phyloP scores from a whole-genome alignment of 2,797 vertebrate genomes.

The Menidia menidia region DNA sequence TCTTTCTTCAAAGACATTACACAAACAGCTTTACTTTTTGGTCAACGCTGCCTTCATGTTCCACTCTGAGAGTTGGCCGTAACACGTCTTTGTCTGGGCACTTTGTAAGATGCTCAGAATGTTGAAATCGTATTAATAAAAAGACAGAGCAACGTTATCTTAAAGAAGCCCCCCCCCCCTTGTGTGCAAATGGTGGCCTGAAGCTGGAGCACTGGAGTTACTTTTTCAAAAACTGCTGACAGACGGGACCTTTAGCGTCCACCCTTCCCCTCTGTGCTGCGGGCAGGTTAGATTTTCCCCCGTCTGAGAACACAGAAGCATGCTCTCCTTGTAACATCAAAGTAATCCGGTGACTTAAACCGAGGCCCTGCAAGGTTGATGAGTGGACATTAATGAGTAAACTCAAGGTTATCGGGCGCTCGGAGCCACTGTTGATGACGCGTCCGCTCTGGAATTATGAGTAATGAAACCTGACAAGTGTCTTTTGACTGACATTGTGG shows the following conservation, averaged over 20 bases:
- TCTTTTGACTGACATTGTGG: slow-evolving; percentile 77
- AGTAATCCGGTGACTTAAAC: slow-evolving; percentile 41
- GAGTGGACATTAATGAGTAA: slow-evolving; percentile 75
- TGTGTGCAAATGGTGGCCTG: neutral
- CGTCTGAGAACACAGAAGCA: slow-evolving; percentile 17
- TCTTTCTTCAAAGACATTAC: no score
- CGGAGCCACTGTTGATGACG: slow-evolving; percentile 73
- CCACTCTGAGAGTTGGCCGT: neutral
- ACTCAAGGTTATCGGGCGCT: slow-evolving; percentile 78
- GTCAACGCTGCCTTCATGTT: neutral
- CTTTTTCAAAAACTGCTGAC: slow-evolving; percentile 6
- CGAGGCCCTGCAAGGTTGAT: slow-evolving; percentile 65
- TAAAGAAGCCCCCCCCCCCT: neutral
- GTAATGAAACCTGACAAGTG: slow-evolving; percentile 81
- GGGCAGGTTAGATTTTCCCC: slow-evolving; percentile 16
- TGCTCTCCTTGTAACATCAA: slow-evolving; percentile 23
- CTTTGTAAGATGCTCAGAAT: neutral
- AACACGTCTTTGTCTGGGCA: neutral
- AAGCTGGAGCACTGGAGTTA: neutral
- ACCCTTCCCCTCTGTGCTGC: neutral
- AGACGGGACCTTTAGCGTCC: slow-evolving; percentile 11
- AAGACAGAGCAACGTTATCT: neutral
- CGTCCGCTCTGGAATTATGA: slow-evolving; percentile 54
- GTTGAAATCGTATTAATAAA: neutral
- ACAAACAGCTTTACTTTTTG: neutral